Base-by-base conservation (phyloP, 2,797 vertebrate genomes). In the Ciconia nigra region DNA sequence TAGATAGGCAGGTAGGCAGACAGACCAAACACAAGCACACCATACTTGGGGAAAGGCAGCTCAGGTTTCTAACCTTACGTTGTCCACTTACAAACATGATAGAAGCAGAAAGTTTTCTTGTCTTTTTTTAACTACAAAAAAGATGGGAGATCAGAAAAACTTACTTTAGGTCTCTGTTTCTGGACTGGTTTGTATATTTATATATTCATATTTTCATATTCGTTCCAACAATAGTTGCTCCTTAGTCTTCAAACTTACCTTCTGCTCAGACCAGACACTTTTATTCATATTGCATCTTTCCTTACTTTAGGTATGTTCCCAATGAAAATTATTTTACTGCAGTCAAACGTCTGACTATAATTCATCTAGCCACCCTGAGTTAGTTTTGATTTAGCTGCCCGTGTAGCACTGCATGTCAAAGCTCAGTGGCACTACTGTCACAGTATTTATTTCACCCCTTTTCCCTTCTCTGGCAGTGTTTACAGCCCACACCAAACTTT, bases 81-180 rank as follows among this genome's bases (percentile, higher is more conserved):
- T 95, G 55, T 83, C 94, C 49, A 39, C 47, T 80, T 95, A 71
- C 76, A 85, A 83, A 91, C 33, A 41, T 69, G 72, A 86, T n/a
- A 77, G 7, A 49, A 97, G 78, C 69, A 92, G 94, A 93, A 95
- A 73, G 72, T 82, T 84, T 89, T 80, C 37, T 81, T 88, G 46
- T 20, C 61, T 78, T 87, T 96, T 95, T 86, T 93, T 93, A 97
- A 94, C 97, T 93, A 84, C 29, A 95, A 94, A 87, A 94, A 91
- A 93, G 54, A 69, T 81, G 61, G 35, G 58, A 97, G 62, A 79
- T 95, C 83, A 93, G 76, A 77, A 94, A 94, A 94, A 74, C 49
- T 90, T 96, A 49, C 26, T 89, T 94, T 83, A 90, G 92, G 37
- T 92, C 69, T 95, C 88, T 94, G 35, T 90, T 98, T 95, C 92